Conservation (phyloP, 2,888 invertebrate genomes). For the Andrena camellia region DNA sequence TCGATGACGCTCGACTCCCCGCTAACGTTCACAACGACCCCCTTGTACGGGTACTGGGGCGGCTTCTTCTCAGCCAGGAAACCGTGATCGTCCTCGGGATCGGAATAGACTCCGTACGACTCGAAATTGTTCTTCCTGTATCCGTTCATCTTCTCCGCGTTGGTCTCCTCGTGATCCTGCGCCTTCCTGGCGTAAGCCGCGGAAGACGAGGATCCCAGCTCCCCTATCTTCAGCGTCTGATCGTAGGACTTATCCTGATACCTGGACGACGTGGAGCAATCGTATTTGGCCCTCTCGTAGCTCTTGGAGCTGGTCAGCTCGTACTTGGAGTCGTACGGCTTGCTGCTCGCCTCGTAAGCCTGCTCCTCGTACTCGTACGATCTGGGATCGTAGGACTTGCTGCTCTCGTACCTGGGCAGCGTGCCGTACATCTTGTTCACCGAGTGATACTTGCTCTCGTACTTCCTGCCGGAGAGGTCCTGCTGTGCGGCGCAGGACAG, state of each 20-base stretch:
- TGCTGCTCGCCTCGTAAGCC: constrained; percentile 70
- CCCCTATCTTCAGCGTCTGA: constrained; percentile 83
- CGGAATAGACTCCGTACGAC: constrained; percentile 84
- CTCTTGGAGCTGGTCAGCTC: constrained; percentile 82
- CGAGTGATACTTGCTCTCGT: constrained; percentile 79
- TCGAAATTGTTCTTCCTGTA: constrained; percentile 84
- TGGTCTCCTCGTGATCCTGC: constrained; percentile 74
- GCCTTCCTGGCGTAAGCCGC: constrained; percentile 76
- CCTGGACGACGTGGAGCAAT: constrained; percentile 72
- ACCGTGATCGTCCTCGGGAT: constrained; percentile 84
- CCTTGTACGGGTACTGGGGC: constrained; percentile 83
- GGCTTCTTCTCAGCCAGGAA: constrained; percentile 81
- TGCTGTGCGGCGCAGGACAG: constrained; percentile 76
- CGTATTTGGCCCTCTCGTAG: constrained; percentile 82
- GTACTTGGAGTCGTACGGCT: constrained; percentile 78
- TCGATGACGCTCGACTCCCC: constrained; percentile 83
- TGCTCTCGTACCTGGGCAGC: constrained; percentile 79
- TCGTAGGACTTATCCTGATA: constrained; percentile 82
- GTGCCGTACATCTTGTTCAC: constrained; percentile 83
- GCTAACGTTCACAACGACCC: constrained; percentile 83
- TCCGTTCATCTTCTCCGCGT: constrained; percentile 82
- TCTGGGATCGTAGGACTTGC: constrained; percentile 72
- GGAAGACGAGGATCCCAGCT: constrained; percentile 74
- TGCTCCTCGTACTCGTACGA: constrained; percentile 75
- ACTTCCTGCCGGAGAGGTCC: constrained; percentile 71